Percentiles rank a stretch among this genome's conserved stretches.
Evolutionary conservation across 2,888 invertebrate genomes (phyloP).

Genomic region (Lissocephala sabroskyi): DNA sequence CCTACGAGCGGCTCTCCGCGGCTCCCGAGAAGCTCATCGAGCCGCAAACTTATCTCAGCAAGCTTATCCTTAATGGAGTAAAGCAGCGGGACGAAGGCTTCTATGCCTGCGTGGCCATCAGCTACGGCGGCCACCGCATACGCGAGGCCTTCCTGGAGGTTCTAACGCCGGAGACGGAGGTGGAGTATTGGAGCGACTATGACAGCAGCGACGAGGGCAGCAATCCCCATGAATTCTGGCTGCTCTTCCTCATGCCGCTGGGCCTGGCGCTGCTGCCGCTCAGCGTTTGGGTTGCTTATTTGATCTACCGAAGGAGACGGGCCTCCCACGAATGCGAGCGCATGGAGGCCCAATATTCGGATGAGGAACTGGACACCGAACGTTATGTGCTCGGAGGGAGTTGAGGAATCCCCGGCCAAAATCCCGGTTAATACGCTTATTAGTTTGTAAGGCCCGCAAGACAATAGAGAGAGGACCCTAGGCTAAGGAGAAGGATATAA

Average conservation of each 20-base stretch:
- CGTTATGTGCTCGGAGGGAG: constrained; percentile 51
- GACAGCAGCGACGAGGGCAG: constrained; percentile 39
- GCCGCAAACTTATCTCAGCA: constrained; percentile 68
- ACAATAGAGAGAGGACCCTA: constrained; percentile 29
- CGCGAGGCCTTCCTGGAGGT: constrained; percentile 67
- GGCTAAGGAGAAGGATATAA: background rate
- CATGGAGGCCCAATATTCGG: constrained; percentile 44
- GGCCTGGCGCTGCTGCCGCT: constrained; percentile 67
- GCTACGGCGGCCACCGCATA: constrained; percentile 67
- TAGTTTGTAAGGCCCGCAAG: constrained; percentile 37
- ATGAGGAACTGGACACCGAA: constrained; percentile 49
- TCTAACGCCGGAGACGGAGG: constrained; percentile 18
- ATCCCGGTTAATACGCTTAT: constrained; percentile 30
- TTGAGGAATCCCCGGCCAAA: constrained; percentile 9
- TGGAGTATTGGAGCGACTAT: constrained; percentile 63
- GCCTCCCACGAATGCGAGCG: constrained; percentile 37
- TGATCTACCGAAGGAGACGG: constrained; percentile 49
- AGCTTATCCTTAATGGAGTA: constrained; percentile 66
- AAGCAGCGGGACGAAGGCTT: constrained; percentile 58
- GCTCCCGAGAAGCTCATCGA: constrained; percentile 63
- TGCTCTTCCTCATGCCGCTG: constrained; percentile 69
- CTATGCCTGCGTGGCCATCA: constrained; percentile 71
- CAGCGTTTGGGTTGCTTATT: constrained; percentile 66
- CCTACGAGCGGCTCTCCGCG: constrained; percentile 64
- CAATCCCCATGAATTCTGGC: constrained; percentile 57